Evolutionary conservation across 2,888 invertebrate genomes (phyloP), one percentile per base, ranked within the genome.

Genomic region (Parelbella ahira): DNA sequence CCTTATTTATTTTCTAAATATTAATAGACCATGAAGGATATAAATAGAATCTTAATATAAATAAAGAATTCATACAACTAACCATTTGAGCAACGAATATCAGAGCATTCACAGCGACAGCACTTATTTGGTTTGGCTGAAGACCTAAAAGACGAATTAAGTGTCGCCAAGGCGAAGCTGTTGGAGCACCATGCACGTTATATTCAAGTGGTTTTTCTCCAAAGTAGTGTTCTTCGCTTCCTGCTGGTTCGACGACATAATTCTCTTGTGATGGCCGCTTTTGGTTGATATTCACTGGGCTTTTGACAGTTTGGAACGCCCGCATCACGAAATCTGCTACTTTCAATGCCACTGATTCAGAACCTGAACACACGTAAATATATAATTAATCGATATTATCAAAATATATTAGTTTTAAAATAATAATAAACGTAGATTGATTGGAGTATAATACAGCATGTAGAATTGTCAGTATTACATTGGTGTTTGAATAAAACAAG

Each of bases 11-110:
- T n/a, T n/a, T n/a, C n/a, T n/a, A n/a, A n/a, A n/a, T n/a, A n/a
- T n/a, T n/a, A n/a, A n/a, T n/a, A n/a, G n/a, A n/a, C n/a, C n/a
- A n/a, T n/a, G n/a, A n/a, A n/a, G n/a, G n/a, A n/a, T n/a, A n/a
- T n/a, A n/a, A n/a, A n/a, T n/a, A n/a, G n/a, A n/a, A n/a, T n/a
- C n/a, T n/a, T n/a, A n/a, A n/a, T n/a, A n/a, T n/a, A n/a, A n/a
- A n/a, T n/a, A 1, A 20, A 20, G 20, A 4, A 20, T 3, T 6
- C n/a, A n/a, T n/a, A n/a, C n/a, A 20, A 23, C 89, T 87, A 77
- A 95, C 95, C 91, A 95, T 89, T 79, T 95, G 94, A 1, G 95
- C 95, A 7, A 96, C 89, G 73, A 95, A 94, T 49, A 96, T 92
- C 7, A 95, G 88, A 9, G 93, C 94, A 68, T 96, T 96, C 7